phyloP scores from a whole-genome alignment of 2,888 invertebrate genomes.

The Microplitis deprimator region DNA sequence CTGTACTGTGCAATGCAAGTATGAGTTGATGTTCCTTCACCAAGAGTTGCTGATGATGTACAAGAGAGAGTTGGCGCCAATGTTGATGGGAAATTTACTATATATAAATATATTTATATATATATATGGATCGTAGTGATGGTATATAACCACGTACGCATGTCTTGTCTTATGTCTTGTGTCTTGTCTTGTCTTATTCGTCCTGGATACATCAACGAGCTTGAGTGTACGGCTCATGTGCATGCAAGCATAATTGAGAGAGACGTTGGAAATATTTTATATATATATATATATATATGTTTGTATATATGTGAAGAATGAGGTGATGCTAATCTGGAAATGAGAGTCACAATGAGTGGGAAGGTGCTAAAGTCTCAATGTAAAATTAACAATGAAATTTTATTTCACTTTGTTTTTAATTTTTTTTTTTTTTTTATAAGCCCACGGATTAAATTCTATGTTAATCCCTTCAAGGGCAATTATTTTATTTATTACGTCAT shows the following conservation, averaged over 20 bases:
- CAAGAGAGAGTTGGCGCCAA: not conserved
- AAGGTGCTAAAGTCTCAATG: slow-evolving; percentile 1
- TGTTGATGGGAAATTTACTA: not conserved
- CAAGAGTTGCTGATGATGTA: not conserved
- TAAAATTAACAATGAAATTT: not conserved
- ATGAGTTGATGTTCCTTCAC: not conserved
- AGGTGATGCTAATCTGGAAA: slow-evolving; percentile 1
- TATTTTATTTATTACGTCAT: not conserved
- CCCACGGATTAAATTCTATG: not conserved
- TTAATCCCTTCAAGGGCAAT: not conserved
- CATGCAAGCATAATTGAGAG: not conserved
- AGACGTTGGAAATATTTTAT: not conserved
- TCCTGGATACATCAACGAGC: not conserved
- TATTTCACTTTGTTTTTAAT: not conserved
- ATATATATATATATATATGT: not conserved
- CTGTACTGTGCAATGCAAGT: not conserved
- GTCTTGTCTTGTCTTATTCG: not conserved
- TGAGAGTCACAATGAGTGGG: not conserved
- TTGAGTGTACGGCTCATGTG: not conserved
- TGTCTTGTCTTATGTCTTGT: not conserved
- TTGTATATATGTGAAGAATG: not conserved
- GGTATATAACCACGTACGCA: not conserved
- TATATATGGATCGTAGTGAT: no score
- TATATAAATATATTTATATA: no score
- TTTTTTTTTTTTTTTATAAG: not conserved